A percentile compares a stretch with the other conserved stretches of the same genome.
Conservation (phyloP, 2,113 vertebrate species). For the Anarrhichthys ocellatus region DNA sequence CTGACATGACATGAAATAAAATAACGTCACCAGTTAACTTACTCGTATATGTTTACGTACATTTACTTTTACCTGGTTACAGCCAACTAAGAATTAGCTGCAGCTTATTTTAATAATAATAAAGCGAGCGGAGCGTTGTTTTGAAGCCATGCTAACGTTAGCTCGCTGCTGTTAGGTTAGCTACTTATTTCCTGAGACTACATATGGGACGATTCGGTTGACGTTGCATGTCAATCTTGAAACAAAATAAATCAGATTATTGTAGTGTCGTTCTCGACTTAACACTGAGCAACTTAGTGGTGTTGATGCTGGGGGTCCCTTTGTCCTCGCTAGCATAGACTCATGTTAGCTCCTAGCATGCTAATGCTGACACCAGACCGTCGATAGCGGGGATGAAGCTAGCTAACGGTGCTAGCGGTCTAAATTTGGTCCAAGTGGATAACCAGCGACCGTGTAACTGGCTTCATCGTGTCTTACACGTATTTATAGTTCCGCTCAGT, state of each 20-base stretch:
- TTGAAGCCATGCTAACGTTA: conserved; percentile 56
- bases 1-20: not conserved
- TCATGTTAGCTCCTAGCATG: conserved; percentile 55
- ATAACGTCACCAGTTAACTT: not conserved
- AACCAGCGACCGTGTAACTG: conserved; percentile 3
- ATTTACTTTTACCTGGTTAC: not conserved
- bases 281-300: conserved; percentile 26
- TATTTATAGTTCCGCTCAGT: not conserved
- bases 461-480: not conserved
- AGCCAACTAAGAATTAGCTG: not conserved
- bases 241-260: not conserved
- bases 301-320: conserved; percentile 55
- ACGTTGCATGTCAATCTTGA: not conserved
- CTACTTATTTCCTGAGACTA: not conserved
- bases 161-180: conserved; percentile 5
- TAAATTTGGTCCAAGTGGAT: conserved; percentile 48
- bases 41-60: not conserved
- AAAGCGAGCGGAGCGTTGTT: conserved; percentile 47
- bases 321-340: conserved; percentile 77
- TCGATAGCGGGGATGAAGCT: conserved; percentile 29
- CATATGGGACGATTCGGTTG: not conserved
- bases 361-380: conserved; percentile 55
- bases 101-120: not conserved
- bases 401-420: conserved; percentile 43
- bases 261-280: not conserved